Percentiles rank a stretch among this genome's conserved stretches.
Evolutionary conservation across 2,888 invertebrate genomes (phyloP).

Genomic region (Metallyticus violacea): DNA sequence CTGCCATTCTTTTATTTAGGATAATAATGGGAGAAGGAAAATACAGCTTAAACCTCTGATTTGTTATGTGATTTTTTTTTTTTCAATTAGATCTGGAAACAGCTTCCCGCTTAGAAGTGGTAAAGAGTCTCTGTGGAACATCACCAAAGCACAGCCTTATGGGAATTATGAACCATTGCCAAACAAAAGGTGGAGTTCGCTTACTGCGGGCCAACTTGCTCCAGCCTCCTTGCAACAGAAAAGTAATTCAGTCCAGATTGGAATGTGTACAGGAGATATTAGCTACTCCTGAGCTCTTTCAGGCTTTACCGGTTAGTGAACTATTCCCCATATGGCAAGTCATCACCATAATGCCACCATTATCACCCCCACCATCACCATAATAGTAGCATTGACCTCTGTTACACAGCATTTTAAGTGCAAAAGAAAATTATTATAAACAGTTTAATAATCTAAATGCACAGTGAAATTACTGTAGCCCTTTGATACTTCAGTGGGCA

Average conservation of each 20-base stretch:
- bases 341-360: no score
- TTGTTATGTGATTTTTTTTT: neutral
- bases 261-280: conserved; percentile 76
- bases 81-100: conserved; percentile 69
- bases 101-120: conserved; percentile 71
- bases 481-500: no score
- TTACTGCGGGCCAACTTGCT: conserved; percentile 76
- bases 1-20: neutral
- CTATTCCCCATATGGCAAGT: neutral
- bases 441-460: no score
- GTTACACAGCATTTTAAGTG: no score
- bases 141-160: conserved; percentile 54
- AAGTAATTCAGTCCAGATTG: conserved; percentile 65
- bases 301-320: conserved; percentile 57
- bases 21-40: neutral
- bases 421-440: no score
- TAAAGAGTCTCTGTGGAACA: conserved; percentile 51
- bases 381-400: no score
- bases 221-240: conserved; percentile 70
- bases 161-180: conserved; percentile 65
- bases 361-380: no score
- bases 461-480: no score
- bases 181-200: conserved; percentile 71
- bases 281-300: conserved; percentile 61
- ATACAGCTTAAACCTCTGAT: no score